These are phyloP conservation scores for Spongilla lacustris DNA, from an alignment of 37 sponge, comb jelly and placozoan species.

Conservation along the genomic window DNA sequence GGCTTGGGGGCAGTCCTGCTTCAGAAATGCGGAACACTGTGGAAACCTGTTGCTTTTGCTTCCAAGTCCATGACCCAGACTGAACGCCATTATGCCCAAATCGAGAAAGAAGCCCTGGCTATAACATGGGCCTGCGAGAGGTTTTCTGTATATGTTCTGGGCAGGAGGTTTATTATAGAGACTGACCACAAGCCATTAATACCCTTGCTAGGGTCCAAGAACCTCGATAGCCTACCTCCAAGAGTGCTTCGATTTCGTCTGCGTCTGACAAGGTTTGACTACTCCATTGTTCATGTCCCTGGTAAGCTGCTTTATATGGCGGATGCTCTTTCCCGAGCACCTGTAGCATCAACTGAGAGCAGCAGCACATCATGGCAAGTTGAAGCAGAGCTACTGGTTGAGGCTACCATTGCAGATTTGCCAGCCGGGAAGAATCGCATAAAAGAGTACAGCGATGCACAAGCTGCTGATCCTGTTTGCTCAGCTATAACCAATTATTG, in stretches of 20 bases:
- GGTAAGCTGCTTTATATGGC: slow-evolving; percentile 22
- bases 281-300: slow-evolving; percentile 27
- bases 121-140: slow-evolving; percentile 23
- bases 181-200: slow-evolving; percentile 49
- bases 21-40: slow-evolving; percentile 2
- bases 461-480: background rate
- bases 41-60: slow-evolving; percentile 34
- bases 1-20: slow-evolving; percentile 27
- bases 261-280: slow-evolving; percentile 25
- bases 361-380: no score
- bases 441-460: background rate
- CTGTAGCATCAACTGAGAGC: background rate
- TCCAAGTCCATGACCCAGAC: slow-evolving; percentile 23
- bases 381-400: background rate
- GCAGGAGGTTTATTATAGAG: slow-evolving; percentile 8
- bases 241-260: slow-evolving; percentile 20
- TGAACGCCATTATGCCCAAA: background rate
- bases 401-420: background rate
- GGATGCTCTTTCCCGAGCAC: slow-evolving; percentile 36
- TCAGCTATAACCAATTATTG: background rate
- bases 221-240: slow-evolving; percentile 30
- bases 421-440: background rate
- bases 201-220: slow-evolving; percentile 22
- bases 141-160: slow-evolving; percentile 18
- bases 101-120: slow-evolving; percentile 31